Base-by-base conservation (phyloP, 2,888 invertebrate species). In the Eulithis testata region DNA sequence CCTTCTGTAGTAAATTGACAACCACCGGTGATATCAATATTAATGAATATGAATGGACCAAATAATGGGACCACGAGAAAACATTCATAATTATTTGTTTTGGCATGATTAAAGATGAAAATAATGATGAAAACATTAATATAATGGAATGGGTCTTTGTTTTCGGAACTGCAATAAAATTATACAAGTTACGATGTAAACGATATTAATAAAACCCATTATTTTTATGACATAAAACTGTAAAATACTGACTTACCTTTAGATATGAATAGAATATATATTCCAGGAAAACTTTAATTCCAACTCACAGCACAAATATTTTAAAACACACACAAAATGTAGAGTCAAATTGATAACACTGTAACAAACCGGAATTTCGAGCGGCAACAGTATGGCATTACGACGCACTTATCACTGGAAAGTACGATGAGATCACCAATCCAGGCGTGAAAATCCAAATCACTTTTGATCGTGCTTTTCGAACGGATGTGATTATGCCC, bases 401-500 rank as follows among this genome's bases (percentile, higher is more conserved):
- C 31, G 37, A 44, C 65, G 44, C 62, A 65, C 65, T 62, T 58
- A 66, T 60, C 69, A 69, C 71, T 61, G 63, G 54, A 66, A 65
- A 65, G 50, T 61, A 56, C 65, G 65, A 58, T 52, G 14, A 63
- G 59, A 69, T 61, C 57, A 66, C 21, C 52, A 62, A 65, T 68
- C 60, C 58, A 60, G 61, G 61, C 70, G 55, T 60, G 61, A 61
- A 66, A 66, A 66, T 58, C 59, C 57, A 61, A 68, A 69, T 60
- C 68, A 68, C 68, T 63, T 64, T 63, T 50, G 60, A 64, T 67
- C 57, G 53, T 58, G 60, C 62, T 64, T 50, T 53, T 45, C 40
- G 65, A 60, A 51, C 71, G 59, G 63, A 64, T 63, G 66, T 54
- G 64, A 63, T 63, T 55, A 59, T 55, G 45, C 59, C 51, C 47